Evolutionary conservation across 2,113 vertebrate genomes (phyloP), one percentile per base, ranked within the genome.

Genomic region (Prunella himalayana): DNA sequence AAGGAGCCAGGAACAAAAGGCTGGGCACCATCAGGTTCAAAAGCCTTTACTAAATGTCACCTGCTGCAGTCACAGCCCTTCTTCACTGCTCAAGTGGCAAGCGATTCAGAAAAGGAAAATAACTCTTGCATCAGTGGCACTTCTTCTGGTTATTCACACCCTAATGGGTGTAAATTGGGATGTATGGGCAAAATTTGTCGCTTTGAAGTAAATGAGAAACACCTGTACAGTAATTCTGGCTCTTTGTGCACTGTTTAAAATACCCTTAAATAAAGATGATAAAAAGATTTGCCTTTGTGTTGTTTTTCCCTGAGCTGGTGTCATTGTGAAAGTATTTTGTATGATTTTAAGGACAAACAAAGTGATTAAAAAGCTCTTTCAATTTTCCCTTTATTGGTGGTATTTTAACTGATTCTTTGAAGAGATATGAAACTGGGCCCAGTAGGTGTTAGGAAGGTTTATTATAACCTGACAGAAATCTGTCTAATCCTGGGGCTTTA

Each of bases 391-490:
- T 90, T 91, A 78, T 72, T 93, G 21, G 33, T 71, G 16, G 15
- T 41, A 78, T 95, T 96, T 91, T 94, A 91, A 91, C 68, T 57
- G 66, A 92, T 72, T 88, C 80, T 95, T 96, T 93, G 91, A 92
- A 93, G 61, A 86, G 33, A 65, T 72, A 92, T 88, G 91, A 96
- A 93, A 92, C 89, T 93, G 81, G 80, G 75, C 94, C 88, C 92
- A 88, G 91, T 96, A 96, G 96, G 86, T 93, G 91, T 86, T 86
- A 57, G 47, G 75, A 92, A 92, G 56, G 60, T 94, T 97, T 97
- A 94, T 96, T 87, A 97, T 81, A 96, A 90, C 82, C 77, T 85
- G 60, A 94, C 84, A 97, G 60, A 92, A 95, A 93, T 94, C 49
- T 92, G 45, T 90, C 83, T 96, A 88, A 96, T 94, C 90, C 77